Evolutionary conservation across 2,888 invertebrate genomes (phyloP).

Genomic region (Mesorhabditis belari): DNA sequence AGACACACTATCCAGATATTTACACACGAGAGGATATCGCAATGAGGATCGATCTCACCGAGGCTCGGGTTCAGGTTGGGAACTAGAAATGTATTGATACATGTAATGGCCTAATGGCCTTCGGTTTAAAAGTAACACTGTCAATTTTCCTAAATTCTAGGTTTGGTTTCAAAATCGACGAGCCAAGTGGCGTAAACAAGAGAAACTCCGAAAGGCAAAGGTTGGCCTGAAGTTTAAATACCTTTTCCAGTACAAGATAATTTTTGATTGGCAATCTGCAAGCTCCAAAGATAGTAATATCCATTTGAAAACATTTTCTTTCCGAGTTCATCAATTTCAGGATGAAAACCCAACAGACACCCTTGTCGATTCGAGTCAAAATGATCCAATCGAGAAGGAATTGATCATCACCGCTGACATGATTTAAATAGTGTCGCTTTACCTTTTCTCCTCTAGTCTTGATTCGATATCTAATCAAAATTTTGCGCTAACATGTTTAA

Average conservation of each 20-base stretch:
- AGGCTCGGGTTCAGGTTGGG: constrained; percentile 89
- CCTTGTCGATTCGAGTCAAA: neutral
- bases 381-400: neutral
- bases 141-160: too few relatives aligned
- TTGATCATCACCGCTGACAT: too few relatives aligned
- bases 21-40: constrained; percentile 98
- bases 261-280: too few relatives aligned
- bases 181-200: constrained; percentile 48
- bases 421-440: too few relatives aligned
- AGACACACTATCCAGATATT: constrained; percentile 98
- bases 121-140: too few relatives aligned
- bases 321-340: too few relatives aligned
- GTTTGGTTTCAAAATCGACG: constrained; percentile 53
- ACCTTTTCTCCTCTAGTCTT: too few relatives aligned
- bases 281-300: too few relatives aligned
- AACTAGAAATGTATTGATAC: neutral
- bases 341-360: neutral
- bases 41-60: constrained; percentile 95
- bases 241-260: too few relatives aligned
- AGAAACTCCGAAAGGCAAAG: constrained; percentile 36
- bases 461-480: too few relatives aligned
- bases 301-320: too few relatives aligned
- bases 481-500: too few relatives aligned
- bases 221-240: neutral
- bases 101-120: neutral